Evolutionary conservation across 2,113 vertebrate genomes (phyloP).

Genomic region (Hemicordylus capensis): DNA sequence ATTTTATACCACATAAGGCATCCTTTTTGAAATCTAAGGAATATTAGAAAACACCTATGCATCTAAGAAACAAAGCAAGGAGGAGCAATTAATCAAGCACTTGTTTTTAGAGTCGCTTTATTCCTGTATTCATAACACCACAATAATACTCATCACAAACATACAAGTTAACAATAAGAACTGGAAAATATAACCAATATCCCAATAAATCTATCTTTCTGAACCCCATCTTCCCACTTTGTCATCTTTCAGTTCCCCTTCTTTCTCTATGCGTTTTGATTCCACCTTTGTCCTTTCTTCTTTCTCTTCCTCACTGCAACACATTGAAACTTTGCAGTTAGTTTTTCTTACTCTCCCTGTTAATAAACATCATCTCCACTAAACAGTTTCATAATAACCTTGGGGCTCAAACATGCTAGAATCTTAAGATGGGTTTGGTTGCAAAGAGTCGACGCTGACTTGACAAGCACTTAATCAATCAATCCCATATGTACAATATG

Average conservation of each 20-base stretch:
- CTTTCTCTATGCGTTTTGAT: neutral
- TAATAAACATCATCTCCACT: constrained; percentile 26
- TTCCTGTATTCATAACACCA: neutral
- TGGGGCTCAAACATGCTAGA: constrained; percentile 33
- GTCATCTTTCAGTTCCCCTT: neutral
- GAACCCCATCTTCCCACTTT: too few species aligned
- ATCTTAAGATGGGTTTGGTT: neutral
- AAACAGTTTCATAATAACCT: constrained; percentile 20
- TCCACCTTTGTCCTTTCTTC: neutral
- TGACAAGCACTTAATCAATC: too few species aligned
- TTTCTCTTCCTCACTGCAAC: neutral
- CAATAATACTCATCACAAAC: neutral
- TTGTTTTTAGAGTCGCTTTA: neutral
- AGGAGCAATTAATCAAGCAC: neutral
- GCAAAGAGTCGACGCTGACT: too few species aligned
- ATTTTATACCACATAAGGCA: too few species aligned
- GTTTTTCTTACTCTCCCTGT: neutral
- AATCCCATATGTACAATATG: too few species aligned
- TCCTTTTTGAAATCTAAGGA: too few species aligned
- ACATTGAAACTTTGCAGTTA: neutral
- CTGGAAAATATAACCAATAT: neutral
- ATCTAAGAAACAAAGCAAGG: neutral
- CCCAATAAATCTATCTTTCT: neutral
- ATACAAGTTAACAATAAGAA: neutral
- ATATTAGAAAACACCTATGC: too few species aligned